Percentiles rank a stretch among this genome's conserved stretches.
These are phyloP conservation scores for Diplodus sargus DNA, from an alignment of 2,797 vertebrate species.

Conservation along the genomic window DNA sequence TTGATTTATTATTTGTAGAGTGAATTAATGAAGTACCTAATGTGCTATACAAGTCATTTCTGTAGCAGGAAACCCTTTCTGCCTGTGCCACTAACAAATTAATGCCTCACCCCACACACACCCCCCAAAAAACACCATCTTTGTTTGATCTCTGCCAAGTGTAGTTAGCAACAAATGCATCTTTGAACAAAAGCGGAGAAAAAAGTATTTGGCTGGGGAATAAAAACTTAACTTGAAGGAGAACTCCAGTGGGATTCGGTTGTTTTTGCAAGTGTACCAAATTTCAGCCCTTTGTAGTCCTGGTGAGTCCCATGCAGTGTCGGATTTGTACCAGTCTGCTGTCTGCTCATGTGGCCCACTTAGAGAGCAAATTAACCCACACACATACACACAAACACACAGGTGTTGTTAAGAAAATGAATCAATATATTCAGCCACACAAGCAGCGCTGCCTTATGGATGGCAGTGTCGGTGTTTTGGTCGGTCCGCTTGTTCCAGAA, in stretches of 20 bases:
- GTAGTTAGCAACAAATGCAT: slow-evolving; percentile 56
- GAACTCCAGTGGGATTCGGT: slow-evolving; percentile 53
- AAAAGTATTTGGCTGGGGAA: slow-evolving; percentile 49
- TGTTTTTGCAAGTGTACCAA: slow-evolving; percentile 62
- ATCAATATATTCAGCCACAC: slow-evolving; percentile 2
- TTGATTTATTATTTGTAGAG: slow-evolving; percentile 16
- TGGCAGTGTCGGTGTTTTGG: neutral
- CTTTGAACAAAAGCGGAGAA: slow-evolving; percentile 60
- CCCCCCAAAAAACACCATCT: slow-evolving; percentile 13
- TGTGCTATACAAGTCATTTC: slow-evolving; percentile 14
- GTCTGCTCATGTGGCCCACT: slow-evolving; percentile 50
- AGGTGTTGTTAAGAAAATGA: slow-evolving; percentile 14
- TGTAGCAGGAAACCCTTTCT: slow-evolving; percentile 40
- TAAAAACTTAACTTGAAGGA: slow-evolving; percentile 59
- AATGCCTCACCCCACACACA: slow-evolving; percentile 11
- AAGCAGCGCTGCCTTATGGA: neutral
- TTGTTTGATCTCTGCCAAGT: slow-evolving; percentile 59
- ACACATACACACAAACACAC: slow-evolving; percentile 9
- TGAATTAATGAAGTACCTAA: slow-evolving; percentile 29
- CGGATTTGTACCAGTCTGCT: slow-evolving; percentile 51
- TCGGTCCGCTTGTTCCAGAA: neutral
- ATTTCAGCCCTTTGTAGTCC: slow-evolving; percentile 62
- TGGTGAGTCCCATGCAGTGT: slow-evolving; percentile 48
- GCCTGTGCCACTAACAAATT: slow-evolving; percentile 27
- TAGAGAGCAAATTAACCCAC: slow-evolving; percentile 35